Percentiles rank a stretch among this genome's conserved stretches.
phyloP scores from a whole-genome alignment of 2,113 vertebrate species.

The Todiramphus saurophagus region DNA sequence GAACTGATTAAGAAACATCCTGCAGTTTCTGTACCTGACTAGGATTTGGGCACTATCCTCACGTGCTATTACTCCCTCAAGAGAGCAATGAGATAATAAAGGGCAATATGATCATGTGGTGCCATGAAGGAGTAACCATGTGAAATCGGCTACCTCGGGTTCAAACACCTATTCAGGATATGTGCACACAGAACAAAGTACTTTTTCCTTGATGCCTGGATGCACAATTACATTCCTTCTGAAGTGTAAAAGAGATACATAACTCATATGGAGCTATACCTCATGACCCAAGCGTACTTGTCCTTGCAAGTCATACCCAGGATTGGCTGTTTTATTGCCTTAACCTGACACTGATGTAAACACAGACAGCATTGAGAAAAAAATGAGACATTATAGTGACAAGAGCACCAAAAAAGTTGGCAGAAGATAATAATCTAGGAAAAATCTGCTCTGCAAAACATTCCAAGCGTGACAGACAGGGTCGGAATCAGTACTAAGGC shows the following conservation, averaged over 20 bases:
- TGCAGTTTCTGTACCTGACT: neutral
- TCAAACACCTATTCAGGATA: neutral
- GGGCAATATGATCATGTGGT: neutral
- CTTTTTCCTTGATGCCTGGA: conserved; percentile 1
- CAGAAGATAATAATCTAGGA: neutral
- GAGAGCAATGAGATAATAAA: neutral
- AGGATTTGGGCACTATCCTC: neutral
- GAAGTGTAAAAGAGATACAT: neutral
- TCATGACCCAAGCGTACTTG: neutral
- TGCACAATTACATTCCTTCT: conserved; percentile 8
- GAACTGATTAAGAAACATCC: neutral
- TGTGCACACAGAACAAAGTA: neutral
- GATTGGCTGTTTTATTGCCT: neutral
- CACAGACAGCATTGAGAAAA: neutral
- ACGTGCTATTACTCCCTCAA: neutral
- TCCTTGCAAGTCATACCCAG: conserved; percentile 4
- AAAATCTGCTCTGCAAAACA: neutral
- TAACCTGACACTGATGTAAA: neutral
- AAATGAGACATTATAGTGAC: neutral
- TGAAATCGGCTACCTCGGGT: neutral
- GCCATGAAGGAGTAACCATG: neutral
- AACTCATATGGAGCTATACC: neutral
- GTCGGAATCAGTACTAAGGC: neutral
- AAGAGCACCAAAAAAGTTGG: neutral
- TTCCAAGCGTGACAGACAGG: neutral